Base-by-base conservation (phyloP, 53 echinoderm and acorn worm genomes). In the Apostichopus leukothele region DNA sequence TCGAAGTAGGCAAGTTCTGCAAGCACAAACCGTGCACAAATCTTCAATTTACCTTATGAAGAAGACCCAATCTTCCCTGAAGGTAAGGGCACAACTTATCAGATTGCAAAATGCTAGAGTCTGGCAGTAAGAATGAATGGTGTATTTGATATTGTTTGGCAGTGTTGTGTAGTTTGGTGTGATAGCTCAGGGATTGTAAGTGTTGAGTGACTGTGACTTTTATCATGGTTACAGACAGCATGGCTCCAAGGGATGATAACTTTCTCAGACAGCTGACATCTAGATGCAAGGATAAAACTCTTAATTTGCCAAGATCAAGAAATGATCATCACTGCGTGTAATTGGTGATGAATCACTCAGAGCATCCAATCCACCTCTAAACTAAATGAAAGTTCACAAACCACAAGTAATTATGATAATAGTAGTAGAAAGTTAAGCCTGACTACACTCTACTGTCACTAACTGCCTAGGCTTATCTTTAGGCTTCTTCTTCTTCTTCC, bases 341-440 rank as follows among this genome's bases (percentile, higher is more conserved):
- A 85, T 85, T 18, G 67, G 23, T 67, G 66, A 67, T 85, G 85
- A 85, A 85, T 85, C 85, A 85, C 85, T 85, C 60, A 25, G 77
- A 51, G 77, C 20, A 14, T 76, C 6, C 7, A 9, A 13, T 16
- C 52, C 27, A 5, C 77, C 50, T 27, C 50, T 39, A 16, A 21
- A 76, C 6, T n/a, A 19, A 71, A 71, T 54, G 85, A 12, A 60
- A 68, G 67, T 85, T 85, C 67, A 25, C 21, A 85, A 85, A 67
- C 67, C 50, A 14, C 19, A 60, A 6, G 63, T 60, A 63, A 9
- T 27, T 67, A 85, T 16, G 67, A 63, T 85, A 10, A 19, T 71
- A 6, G 71, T 85, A 57, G 50, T 60, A 27, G 16, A 67, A 50
- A 85, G 85, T 68, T 67, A 1, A 4, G 85, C 85, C 85, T 67